Evolutionary conservation across 2,113 vertebrate species (phyloP).

Genomic region (Labeo rohita): DNA sequence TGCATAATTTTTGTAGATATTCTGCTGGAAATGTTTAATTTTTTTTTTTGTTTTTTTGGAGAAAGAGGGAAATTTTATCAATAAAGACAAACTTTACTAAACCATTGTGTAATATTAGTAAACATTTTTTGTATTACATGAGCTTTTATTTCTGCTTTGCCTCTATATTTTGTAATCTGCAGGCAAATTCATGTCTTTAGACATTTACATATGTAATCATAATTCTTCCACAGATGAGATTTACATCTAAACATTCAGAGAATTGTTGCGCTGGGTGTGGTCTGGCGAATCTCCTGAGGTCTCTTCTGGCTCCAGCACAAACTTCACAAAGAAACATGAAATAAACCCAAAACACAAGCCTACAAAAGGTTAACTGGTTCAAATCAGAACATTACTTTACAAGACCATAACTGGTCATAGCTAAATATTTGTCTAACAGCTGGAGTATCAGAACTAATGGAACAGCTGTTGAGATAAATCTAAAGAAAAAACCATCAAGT

Average conservation of each 20-base stretch:
- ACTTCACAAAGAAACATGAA: neutral
- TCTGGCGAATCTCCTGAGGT: constrained; percentile 29
- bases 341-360: neutral
- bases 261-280: neutral
- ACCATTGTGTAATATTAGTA: constrained; percentile 49
- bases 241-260: constrained; percentile 24
- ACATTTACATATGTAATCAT: constrained; percentile 13
- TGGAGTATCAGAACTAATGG: neutral
- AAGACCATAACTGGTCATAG: neutral
- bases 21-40: constrained; percentile 15
- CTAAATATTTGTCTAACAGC: neutral
- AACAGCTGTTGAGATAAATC: neutral
- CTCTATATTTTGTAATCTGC: constrained; percentile 29
- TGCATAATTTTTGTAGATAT: constrained; percentile 26
- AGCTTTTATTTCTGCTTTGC: constrained; percentile 10
- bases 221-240: neutral
- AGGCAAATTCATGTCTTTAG: neutral
- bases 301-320: constrained; percentile 20
- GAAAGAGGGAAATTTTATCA: constrained; percentile 73
- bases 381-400: neutral
- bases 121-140: neutral
- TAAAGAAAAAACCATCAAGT: neutral
- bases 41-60: neutral
- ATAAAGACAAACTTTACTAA: constrained; percentile 70
- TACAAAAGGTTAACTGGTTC: neutral